Evolutionary conservation across 1,140 invertebrate genomes (phyloP).

Genomic region (Drosophila sp.): DNA sequence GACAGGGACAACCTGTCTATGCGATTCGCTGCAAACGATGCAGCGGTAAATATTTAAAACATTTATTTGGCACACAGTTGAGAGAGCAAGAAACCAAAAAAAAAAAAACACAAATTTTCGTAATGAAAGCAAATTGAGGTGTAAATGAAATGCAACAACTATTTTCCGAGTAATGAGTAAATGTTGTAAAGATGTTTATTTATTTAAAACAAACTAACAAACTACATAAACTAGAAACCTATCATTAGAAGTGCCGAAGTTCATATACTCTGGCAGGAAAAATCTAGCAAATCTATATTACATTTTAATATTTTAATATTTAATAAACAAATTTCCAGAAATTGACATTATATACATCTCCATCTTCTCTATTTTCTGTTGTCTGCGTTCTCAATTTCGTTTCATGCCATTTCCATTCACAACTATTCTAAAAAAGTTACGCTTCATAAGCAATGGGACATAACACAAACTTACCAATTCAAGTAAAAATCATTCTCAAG

Average conservation of each 20-base stretch:
- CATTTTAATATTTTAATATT: too few species aligned
- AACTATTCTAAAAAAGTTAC: too few species aligned
- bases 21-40: not conserved
- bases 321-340: too few species aligned
- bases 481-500: too few species aligned
- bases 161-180: slow-evolving; percentile 11
- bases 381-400: too few species aligned
- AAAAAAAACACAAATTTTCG: not conserved
- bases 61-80: slow-evolving; percentile 14
- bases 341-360: too few species aligned
- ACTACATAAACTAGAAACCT: not conserved
- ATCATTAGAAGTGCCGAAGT: not conserved
- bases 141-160: slow-evolving; percentile 15
- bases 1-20: slow-evolving; percentile 19
- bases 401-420: too few species aligned
- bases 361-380: too few species aligned
- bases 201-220: slow-evolving; percentile 6
- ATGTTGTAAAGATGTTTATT: slow-evolving; percentile 6
- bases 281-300: too few species aligned
- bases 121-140: slow-evolving; percentile 22
- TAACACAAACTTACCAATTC: too few species aligned
- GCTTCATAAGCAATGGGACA: too few species aligned
- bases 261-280: not conserved
- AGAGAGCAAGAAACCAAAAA: not conserved
- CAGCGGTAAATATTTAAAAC: slow-evolving; percentile 19